Evolutionary conservation across 2,113 vertebrate genomes (phyloP).

Genomic region (Maccullochella peelii): DNA sequence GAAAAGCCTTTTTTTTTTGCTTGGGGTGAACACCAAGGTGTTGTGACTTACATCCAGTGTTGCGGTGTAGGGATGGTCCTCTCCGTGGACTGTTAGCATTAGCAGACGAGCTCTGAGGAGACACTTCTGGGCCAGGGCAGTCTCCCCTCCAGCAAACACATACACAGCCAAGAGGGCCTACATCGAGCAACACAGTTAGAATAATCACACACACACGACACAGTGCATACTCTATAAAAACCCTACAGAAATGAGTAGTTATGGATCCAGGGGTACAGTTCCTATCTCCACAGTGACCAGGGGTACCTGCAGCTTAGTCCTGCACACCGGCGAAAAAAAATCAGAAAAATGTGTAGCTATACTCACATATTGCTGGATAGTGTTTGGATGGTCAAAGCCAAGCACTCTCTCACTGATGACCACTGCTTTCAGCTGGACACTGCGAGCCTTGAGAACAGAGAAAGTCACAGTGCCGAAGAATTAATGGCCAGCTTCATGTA

Average conservation of each 20-base stretch:
- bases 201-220: conserved; percentile 3
- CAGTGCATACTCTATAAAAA: not conserved
- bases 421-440: conserved; percentile 85
- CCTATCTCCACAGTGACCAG: not conserved
- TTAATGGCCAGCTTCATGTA: not conserved
- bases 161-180: conserved; percentile 85
- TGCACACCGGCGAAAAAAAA: not conserved
- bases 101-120: conserved; percentile 86
- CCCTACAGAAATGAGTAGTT: not conserved
- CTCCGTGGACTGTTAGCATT: conserved; percentile 82
- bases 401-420: conserved; percentile 87
- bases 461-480: not conserved
- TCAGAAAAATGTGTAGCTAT: not conserved
- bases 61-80: conserved; percentile 86
- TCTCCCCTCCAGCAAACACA: conserved; percentile 83
- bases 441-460: conserved; percentile 81
- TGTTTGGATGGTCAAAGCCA: conserved; percentile 87
- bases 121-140: conserved; percentile 82
- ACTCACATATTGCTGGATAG: conserved; percentile 88
- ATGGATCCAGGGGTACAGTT: not conserved
- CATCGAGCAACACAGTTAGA: not conserved
- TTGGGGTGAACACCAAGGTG: not conserved
- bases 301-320: no score
- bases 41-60: conserved; percentile 83
- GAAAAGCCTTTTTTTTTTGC: not conserved